Evolutionary conservation across 2,888 invertebrate species (phyloP), one percentile per base, ranked within the genome.

Genomic region (Oasisia sp.): DNA sequence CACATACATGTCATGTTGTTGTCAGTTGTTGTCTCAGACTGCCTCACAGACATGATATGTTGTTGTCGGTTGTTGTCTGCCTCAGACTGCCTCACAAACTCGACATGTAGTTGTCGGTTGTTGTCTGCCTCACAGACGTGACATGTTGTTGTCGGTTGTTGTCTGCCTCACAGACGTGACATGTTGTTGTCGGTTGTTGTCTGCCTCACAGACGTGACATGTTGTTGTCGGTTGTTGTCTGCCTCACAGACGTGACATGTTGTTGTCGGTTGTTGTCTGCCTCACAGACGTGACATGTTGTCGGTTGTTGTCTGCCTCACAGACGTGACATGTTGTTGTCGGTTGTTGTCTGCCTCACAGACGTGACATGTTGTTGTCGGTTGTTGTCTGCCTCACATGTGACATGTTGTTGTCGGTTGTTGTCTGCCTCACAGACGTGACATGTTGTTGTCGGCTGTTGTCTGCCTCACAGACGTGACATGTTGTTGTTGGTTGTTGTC

Each of bases 291-390:
- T n/a, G n/a, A n/a, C n/a, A n/a, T n/a, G n/a, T n/a, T n/a, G n/a
- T n/a, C n/a, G n/a, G n/a, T n/a, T n/a, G n/a, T n/a, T n/a, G 98
- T 99, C 95, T 98, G 98, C 94, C 96, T 99, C 92, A 98, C 98
- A 92, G 98, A 98, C 96, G 98, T 98, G 19, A 58, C 58, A 58
- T 58, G 58, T 19, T 58, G 58, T 19, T 58, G 58, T 58, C 19
- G 9, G 45, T 93, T 94, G 97, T 97, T 94, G 98, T 99, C 95
- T 98, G 98, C 94, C 96, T 99, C 92, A 98, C 98, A 92, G 98
- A 98, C 96, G 98, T 98, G 19, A 58, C 58, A 58, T n/a, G n/a
- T n/a, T 14, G 58, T 19, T 58, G 58, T 58, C 19, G 58, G 14
- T 19, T 58, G 58, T 58, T 58, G 58, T 58, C 12, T 12, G 45